Evolutionary conservation across 2,113 vertebrate species (phyloP), one percentile per base, ranked within the genome.

Genomic region (Saimiri boliviensis): DNA sequence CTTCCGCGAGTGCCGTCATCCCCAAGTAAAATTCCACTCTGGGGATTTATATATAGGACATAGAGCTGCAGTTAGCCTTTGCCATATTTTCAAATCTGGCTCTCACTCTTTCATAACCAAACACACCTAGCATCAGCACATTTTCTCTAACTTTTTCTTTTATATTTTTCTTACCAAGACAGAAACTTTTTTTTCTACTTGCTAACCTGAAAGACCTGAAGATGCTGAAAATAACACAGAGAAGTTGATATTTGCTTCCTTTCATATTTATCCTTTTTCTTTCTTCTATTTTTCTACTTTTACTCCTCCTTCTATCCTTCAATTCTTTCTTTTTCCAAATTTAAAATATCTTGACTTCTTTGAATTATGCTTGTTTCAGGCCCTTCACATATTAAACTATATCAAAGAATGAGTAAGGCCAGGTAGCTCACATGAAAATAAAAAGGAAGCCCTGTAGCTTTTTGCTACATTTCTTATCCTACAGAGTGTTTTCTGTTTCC

Each of bases 71-170:
- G 21, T 40, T 86, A 79, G 37, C 66, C 42, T 90, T 73, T 80
- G 71, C 32, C 30, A 1, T 80, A 19, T 88, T 89, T 97, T 93
- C 66, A 80, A 23, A 86, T 86, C 56, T 80, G 91, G 20, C 45
- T 84, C 58, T 68, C 71, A 17, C 21, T 91, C 77, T 96, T 96
- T 96, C 73, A 13, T 89, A 93, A 91, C 32, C 40, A 35, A 79
- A 32, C 79, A 96, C 37, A 91, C 11, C 68, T 96, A 54, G 77
- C 77, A 86, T 95, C 93, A 93, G 91, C 91, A 97, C 27, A 96
- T 91, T 96, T 96, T 1, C 45, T 92, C 30, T 40, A 23, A 58
- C 42, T 81, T 60, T 86, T 93, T 45, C 60, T 60, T 91, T 47
- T 56, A 54, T 66, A 3, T 74, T 76, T 92, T 84, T 47, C 19